Conservation (phyloP, 2,888 invertebrate species). For the Tetropium fuscum region DNA sequence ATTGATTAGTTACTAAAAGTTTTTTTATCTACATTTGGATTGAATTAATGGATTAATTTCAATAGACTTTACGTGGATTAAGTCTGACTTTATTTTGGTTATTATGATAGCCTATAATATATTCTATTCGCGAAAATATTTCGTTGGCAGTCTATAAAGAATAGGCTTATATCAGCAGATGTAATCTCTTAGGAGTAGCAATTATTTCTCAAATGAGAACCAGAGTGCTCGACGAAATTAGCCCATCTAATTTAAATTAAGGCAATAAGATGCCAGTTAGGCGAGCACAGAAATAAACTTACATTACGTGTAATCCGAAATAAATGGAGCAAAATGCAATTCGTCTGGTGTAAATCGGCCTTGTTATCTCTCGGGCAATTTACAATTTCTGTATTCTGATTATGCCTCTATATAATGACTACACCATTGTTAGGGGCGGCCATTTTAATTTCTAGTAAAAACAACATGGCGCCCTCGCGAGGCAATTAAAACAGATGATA, state of each 20-base stretch:
- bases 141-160: no score
- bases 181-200: not conserved
- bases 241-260: conserved; percentile 15
- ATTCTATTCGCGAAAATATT: no score
- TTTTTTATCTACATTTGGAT: no score
- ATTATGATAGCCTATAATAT: no score
- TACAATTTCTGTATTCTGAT: conserved; percentile 67
- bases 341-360: conserved; percentile 58
- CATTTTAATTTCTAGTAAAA: conserved; percentile 68
- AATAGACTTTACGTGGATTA: no score
- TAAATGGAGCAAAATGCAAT: conserved; percentile 21
- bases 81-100: no score
- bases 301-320: conserved; percentile 6
- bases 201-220: conserved; percentile 11
- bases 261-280: conserved; percentile 20
- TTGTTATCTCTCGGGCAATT: conserved; percentile 66
- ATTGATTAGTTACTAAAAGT: no score
- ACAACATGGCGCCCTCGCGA: conserved; percentile 66
- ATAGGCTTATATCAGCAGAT: conserved; percentile 1
- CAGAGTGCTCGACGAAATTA: conserved; percentile 10
- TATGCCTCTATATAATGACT: conserved; percentile 65
- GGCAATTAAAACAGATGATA: conserved; percentile 69
- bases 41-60: no score
- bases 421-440: conserved; percentile 66
- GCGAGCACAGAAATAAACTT: conserved; percentile 15